Percentiles rank a stretch among this genome's conserved stretches.
Evolutionary conservation across 2,797 vertebrate species (phyloP).

Genomic region (Anomalospiza imberbis): DNA sequence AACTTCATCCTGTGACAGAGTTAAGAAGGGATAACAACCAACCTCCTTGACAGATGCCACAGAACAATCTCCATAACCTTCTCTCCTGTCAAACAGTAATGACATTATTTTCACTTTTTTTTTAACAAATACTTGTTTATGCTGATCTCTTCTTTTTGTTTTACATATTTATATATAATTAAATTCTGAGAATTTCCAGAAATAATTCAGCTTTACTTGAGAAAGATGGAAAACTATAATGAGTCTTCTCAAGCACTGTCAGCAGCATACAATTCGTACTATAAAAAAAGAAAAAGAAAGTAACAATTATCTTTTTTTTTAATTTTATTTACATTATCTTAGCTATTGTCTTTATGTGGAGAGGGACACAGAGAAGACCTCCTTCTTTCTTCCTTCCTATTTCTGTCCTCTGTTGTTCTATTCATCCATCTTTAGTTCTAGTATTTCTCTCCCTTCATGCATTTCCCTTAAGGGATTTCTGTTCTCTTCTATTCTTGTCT

Average conservation of each 20-base stretch:
- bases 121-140: neutral
- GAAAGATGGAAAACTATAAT: neutral
- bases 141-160: neutral
- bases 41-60: neutral
- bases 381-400: neutral
- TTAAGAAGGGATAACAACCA: neutral
- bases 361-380: neutral
- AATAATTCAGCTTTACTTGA: neutral
- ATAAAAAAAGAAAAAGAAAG: neutral
- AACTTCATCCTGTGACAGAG: neutral
- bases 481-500: constrained; percentile 8
- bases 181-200: neutral
- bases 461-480: constrained; percentile 15
- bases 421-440: neutral
- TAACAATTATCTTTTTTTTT: neutral
- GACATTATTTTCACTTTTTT: neutral
- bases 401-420: neutral
- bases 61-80: neutral
- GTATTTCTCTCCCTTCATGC: neutral
- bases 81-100: neutral
- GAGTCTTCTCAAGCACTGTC: neutral
- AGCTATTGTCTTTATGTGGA: neutral
- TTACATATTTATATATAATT: neutral
- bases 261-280: neutral
- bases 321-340: neutral